Conservation (phyloP, 2,888 invertebrate species). For the Pasiphila rectangulata region DNA sequence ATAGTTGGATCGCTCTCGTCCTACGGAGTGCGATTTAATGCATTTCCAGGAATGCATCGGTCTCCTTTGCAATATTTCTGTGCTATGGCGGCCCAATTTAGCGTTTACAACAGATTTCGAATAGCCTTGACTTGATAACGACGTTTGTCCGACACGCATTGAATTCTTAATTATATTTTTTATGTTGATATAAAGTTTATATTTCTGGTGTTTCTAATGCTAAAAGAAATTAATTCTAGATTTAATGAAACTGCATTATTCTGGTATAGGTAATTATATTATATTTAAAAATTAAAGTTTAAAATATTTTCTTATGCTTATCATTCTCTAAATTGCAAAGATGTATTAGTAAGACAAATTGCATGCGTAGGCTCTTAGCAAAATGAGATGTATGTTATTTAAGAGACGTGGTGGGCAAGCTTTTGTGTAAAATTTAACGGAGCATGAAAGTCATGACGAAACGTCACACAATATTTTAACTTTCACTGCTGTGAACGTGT, state of each 20-base stretch:
- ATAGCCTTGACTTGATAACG: constrained; percentile 17
- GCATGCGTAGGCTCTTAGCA: neutral
- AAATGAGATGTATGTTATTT: constrained; percentile 15
- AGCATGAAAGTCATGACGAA: constrained; percentile 30
- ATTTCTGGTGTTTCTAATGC: too few relatives aligned
- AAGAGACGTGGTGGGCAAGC: constrained; percentile 12
- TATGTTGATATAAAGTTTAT: neutral
- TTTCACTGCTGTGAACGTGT: constrained; percentile 29
- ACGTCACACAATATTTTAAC: constrained; percentile 27
- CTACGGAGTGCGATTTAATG: constrained; percentile 67
- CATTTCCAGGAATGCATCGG: constrained; percentile 76
- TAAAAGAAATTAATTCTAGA: too few relatives aligned
- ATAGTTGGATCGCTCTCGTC: constrained; percentile 50
- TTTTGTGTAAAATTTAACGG: constrained; percentile 24
- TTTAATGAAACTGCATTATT: too few relatives aligned
- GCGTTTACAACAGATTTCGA: constrained; percentile 38
- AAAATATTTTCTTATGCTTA: too few relatives aligned
- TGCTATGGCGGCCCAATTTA: constrained; percentile 58
- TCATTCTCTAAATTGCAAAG: neutral
- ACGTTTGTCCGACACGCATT: constrained; percentile 4
- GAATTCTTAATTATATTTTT: neutral
- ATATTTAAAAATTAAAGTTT: too few relatives aligned
- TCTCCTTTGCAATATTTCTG: constrained; percentile 72
- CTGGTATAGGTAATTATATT: too few relatives aligned
- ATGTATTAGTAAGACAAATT: neutral